Evolutionary conservation across 2,113 vertebrate species (phyloP).

Genomic region (Chamaea fasciata): DNA sequence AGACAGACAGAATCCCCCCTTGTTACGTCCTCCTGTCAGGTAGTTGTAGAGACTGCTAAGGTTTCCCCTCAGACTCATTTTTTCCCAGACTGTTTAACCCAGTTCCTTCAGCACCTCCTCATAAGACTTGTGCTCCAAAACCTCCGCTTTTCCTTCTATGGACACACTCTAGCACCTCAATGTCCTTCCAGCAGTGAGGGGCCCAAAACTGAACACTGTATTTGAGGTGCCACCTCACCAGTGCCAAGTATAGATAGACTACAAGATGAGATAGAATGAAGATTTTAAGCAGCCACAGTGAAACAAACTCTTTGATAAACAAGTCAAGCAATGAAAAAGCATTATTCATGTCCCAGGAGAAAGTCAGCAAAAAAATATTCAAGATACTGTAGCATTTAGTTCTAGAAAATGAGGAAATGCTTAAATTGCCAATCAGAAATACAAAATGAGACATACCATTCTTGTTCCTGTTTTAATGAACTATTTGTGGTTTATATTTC

Average conservation of each 20-base stretch:
- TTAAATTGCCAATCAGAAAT: neutral
- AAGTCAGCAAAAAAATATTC: neutral
- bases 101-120: neutral
- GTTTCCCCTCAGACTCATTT: neutral
- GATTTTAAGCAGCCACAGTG: neutral
- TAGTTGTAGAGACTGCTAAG: accelerated
- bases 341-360: neutral
- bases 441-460: neutral
- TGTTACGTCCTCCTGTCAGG: neutral
- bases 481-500: neutral
- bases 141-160: neutral
- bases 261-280: neutral
- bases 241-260: neutral
- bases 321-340: neutral
- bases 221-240: neutral
- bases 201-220: neutral
- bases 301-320: neutral
- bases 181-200: neutral
- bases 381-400: neutral
- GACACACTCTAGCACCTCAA: neutral
- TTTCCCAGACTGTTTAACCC: neutral
- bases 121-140: neutral
- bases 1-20: neutral
- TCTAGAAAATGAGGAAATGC: neutral
- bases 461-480: neutral